These are phyloP conservation scores for Chaenocephalus aceratus DNA, from an alignment of 2,113 vertebrate genomes.

Conservation along the genomic window DNA sequence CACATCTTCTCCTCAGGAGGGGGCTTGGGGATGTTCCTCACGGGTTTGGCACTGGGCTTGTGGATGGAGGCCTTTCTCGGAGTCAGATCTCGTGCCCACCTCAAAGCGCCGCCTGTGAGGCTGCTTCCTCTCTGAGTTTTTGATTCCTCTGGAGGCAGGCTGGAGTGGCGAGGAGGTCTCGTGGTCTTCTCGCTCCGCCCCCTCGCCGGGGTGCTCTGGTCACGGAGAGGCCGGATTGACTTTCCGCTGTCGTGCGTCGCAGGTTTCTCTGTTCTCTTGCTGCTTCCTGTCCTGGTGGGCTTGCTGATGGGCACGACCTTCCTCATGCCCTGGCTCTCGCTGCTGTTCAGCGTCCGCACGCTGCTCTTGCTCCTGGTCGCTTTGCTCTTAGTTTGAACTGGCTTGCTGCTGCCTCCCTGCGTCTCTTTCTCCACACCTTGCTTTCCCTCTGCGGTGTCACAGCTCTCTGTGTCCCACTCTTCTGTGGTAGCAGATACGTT, in stretches of 20 bases:
- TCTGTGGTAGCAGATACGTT: slow-evolving; percentile 70
- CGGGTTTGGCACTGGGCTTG: slow-evolving; percentile 91
- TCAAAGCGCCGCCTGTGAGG: slow-evolving; percentile 58
- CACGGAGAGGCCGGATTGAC: slow-evolving; percentile 77
- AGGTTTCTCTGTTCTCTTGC: slow-evolving; percentile 81
- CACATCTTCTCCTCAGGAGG: slow-evolving; percentile 90
- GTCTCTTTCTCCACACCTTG: slow-evolving; percentile 48
- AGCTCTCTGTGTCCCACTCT: slow-evolving; percentile 79
- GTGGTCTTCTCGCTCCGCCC: slow-evolving; percentile 80
- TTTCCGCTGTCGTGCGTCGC: slow-evolving; percentile 75
- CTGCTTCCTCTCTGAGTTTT: slow-evolving; percentile 79
- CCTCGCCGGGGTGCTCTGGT: slow-evolving; percentile 85
- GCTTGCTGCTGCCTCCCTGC: slow-evolving; percentile 51
- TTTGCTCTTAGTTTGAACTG: slow-evolving; percentile 71
- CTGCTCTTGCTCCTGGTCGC: slow-evolving; percentile 56
- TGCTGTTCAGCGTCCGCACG: slow-evolving; percentile 85
- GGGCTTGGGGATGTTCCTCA: slow-evolving; percentile 86
- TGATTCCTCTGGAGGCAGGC: slow-evolving; percentile 86
- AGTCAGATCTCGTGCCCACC: slow-evolving; percentile 82
- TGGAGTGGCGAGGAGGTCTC: slow-evolving; percentile 84
- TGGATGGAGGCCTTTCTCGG: slow-evolving; percentile 78
- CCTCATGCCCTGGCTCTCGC: slow-evolving; percentile 90
- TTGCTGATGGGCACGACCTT: slow-evolving; percentile 93
- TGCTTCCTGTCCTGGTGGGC: slow-evolving; percentile 74
- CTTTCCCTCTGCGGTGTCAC: slow-evolving; percentile 70